phyloP scores from a whole-genome alignment of 2,113 vertebrate genomes.

The Cebidichthys violaceus region DNA sequence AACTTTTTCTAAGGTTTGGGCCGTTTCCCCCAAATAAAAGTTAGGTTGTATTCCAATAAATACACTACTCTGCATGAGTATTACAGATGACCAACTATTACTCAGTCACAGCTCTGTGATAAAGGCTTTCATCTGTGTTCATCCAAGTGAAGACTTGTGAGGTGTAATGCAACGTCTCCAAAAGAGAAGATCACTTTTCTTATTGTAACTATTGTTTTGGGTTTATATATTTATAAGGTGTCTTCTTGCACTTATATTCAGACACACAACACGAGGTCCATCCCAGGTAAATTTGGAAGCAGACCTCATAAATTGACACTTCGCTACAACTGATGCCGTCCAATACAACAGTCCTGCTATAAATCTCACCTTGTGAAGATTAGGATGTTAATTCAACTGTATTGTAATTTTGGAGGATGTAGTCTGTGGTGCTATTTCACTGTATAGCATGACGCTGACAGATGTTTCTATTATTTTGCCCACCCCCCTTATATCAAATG shows the following conservation, averaged over 20 bases:
- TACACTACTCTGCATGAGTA: background rate
- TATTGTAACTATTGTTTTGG: background rate
- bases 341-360: background rate
- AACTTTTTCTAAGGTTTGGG: background rate
- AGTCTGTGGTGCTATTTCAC: background rate
- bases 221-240: too few species aligned
- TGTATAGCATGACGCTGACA: background rate
- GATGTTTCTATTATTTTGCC: background rate
- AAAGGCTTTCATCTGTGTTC: too few species aligned
- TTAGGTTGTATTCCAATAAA: background rate
- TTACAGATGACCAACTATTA: too few species aligned
- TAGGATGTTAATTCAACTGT: background rate
- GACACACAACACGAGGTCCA: background rate
- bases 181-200: background rate
- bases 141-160: too few species aligned
- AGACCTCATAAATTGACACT: background rate
- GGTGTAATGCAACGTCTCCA: too few species aligned
- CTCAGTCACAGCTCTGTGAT: too few species aligned
- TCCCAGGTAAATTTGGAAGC: background rate
- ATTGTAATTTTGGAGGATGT: background rate
- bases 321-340: background rate
- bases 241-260: background rate
- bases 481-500: too few species aligned
- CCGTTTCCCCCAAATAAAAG: background rate
- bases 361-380: background rate